Evolutionary conservation across 2,888 invertebrate genomes (phyloP).

Genomic region (Amblyjoppa proteus): DNA sequence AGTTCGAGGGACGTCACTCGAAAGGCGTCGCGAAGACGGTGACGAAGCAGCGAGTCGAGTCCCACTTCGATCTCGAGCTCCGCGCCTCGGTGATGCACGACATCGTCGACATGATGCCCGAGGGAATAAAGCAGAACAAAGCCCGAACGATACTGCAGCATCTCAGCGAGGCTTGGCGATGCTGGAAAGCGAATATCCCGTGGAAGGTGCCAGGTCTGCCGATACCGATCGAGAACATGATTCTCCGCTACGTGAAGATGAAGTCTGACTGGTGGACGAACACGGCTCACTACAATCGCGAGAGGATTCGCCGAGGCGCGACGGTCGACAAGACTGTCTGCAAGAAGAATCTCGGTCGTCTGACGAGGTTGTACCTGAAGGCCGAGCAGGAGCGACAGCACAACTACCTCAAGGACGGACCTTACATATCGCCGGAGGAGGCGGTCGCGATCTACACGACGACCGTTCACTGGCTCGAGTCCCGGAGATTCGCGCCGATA

Average conservation of each 20-base stretch:
- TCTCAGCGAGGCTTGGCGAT: slow-evolving; percentile 99
- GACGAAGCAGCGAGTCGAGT: slow-evolving; percentile 99
- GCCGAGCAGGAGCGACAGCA: slow-evolving; percentile 99
- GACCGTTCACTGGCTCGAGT: slow-evolving; percentile 99
- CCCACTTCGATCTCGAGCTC: slow-evolving; percentile 99
- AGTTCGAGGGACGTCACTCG: slow-evolving; percentile 99
- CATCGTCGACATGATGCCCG: slow-evolving; percentile 99
- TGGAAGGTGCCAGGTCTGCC: slow-evolving; percentile 99
- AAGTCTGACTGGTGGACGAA: slow-evolving; percentile 99
- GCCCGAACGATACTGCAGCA: slow-evolving; percentile 99
- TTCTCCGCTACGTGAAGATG: slow-evolving; percentile 99
- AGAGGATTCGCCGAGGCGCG: slow-evolving; percentile 99
- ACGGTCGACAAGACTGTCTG: slow-evolving; percentile 99
- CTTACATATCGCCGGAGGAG: slow-evolving; percentile 99
- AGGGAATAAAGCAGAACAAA: slow-evolving; percentile 99
- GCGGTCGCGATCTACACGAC: slow-evolving; percentile 99
- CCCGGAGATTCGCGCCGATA: slow-evolving; percentile 98
- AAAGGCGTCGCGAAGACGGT: slow-evolving; percentile 99
- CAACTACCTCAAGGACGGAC: slow-evolving; percentile 99
- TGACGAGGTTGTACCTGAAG: slow-evolving; percentile 98
- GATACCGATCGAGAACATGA: slow-evolving; percentile 99
- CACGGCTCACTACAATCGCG: slow-evolving; percentile 99
- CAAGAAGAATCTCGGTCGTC: slow-evolving; percentile 99
- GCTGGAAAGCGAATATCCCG: slow-evolving; percentile 99
- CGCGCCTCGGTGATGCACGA: slow-evolving; percentile 98